Evolutionary conservation across 2,797 vertebrate genomes (phyloP).

Genomic region (Pipistrellus kuhlii): DNA sequence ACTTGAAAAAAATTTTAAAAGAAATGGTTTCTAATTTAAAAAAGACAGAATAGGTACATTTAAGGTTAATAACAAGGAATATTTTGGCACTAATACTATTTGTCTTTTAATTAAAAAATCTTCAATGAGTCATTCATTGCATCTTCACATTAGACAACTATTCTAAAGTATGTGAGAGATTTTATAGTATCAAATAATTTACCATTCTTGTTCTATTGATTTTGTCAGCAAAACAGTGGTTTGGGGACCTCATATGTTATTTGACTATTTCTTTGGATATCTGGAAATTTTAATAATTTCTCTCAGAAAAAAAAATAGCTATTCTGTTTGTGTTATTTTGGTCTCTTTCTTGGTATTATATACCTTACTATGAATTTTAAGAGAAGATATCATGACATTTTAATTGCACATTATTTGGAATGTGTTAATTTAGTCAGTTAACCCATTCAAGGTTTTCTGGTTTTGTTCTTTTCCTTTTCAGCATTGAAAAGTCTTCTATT

Average conservation of each 20-base stretch:
- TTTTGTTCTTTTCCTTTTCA: not conserved
- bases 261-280: conserved; percentile 57
- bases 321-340: conserved; percentile 15
- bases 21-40: not conserved
- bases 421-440: conserved; percentile 37
- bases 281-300: conserved; percentile 30
- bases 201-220: conserved; percentile 30
- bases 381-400: conserved; percentile 24
- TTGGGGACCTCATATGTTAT: conserved; percentile 1
- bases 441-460: not conserved
- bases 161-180: conserved; percentile 31
- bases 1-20: not conserved
- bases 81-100: not conserved
- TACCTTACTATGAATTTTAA: conserved; percentile 51
- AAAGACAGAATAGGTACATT: not conserved
- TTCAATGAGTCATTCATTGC: not conserved
- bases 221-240: conserved; percentile 34
- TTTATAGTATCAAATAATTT: not conserved
- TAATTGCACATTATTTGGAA: conserved; percentile 38
- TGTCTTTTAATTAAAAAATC: not conserved
- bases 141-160: not conserved
- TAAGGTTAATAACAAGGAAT: not conserved
- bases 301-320: not conserved
- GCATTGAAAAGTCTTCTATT: not conserved
- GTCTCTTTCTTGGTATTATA: conserved; percentile 20